Percentiles rank a stretch among this genome's conserved stretches.
These are phyloP conservation scores for Drosophila rhopaloa DNA, from an alignment of 1,140 invertebrate genomes.

Conservation along the genomic window DNA sequence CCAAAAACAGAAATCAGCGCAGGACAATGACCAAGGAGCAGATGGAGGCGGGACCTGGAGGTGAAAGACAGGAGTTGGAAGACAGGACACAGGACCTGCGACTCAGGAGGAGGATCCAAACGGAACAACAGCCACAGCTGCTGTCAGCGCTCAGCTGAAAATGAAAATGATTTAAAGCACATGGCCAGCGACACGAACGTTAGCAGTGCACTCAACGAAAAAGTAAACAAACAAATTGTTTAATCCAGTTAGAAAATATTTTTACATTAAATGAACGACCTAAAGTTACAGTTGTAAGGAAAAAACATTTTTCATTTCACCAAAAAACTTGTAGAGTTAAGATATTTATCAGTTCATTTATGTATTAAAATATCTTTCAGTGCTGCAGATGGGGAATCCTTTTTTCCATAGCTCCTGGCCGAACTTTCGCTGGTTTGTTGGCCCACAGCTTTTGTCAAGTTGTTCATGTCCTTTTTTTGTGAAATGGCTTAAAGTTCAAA, in stretches of 20 bases:
- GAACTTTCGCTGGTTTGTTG: slow-evolving; percentile 30
- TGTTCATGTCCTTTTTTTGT: slow-evolving; percentile 21
- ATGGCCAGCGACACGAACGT: slow-evolving; percentile 38
- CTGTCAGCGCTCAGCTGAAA: slow-evolving; percentile 65
- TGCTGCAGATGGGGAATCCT: not conserved
- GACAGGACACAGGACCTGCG: slow-evolving; percentile 6
- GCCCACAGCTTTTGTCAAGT: slow-evolving; percentile 22
- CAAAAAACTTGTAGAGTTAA: too few relatives aligned
- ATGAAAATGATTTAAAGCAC: slow-evolving; percentile 83
- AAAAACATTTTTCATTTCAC: too few relatives aligned
- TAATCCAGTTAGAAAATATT: too few relatives aligned
- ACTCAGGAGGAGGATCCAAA: slow-evolving; percentile 20
- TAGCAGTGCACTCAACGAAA: not conserved
- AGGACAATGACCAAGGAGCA: slow-evolving; percentile 73
- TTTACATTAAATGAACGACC: too few relatives aligned
- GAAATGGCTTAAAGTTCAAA: slow-evolving; percentile 57
- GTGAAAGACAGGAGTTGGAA: not conserved
- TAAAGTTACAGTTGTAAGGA: too few relatives aligned
- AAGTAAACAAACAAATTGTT: not conserved
- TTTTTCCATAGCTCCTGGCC: not conserved
- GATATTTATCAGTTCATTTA: too few relatives aligned
- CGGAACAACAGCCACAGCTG: slow-evolving; percentile 54
- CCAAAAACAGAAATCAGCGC: slow-evolving; percentile 72
- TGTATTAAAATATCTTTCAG: not conserved
- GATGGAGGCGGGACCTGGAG: slow-evolving; percentile 6